phyloP scores from a whole-genome alignment of 2,797 vertebrate genomes.

The Rhinogobio ventralis region DNA sequence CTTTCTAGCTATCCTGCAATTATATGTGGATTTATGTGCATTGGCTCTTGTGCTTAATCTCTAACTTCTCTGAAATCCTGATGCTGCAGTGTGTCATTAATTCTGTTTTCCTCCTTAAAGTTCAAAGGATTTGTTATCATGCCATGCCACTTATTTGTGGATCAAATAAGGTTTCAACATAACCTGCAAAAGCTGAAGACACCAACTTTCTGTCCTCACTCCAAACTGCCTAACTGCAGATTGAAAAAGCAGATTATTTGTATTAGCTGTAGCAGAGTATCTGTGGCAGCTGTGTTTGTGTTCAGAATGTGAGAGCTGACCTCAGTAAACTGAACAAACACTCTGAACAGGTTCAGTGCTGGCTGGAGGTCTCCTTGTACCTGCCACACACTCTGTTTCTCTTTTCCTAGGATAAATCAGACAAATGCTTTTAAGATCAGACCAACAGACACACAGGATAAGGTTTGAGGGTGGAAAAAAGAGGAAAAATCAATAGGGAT shows the following conservation, averaged over 20 bases:
- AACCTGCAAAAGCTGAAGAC: neutral
- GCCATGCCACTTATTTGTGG: neutral
- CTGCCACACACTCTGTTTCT: slow-evolving; percentile 18
- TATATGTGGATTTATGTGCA: slow-evolving; percentile 35
- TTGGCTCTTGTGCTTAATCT: slow-evolving; percentile 5
- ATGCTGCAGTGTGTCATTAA: neutral
- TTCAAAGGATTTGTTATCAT: neutral
- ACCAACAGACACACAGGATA: slow-evolving; percentile 38
- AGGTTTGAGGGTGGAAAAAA: neutral
- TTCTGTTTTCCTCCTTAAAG: neutral
- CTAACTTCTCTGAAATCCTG: slow-evolving; percentile 17
- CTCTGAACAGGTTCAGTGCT: slow-evolving; percentile 5
- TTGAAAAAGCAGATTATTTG: slow-evolving; percentile 31
- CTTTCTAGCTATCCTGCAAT: slow-evolving; percentile 50
- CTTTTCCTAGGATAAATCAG: slow-evolving; percentile 22
- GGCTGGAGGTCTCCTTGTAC: slow-evolving; percentile 6
- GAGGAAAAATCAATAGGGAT: slow-evolving; percentile 65
- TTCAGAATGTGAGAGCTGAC: slow-evolving; percentile 25
- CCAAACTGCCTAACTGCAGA: neutral
- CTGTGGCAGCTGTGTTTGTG: slow-evolving; percentile 40
- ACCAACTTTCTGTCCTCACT: neutral
- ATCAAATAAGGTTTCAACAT: neutral
- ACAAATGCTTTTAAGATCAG: slow-evolving; percentile 45
- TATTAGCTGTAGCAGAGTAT: neutral
- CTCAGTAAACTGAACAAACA: slow-evolving; percentile 23